Evolutionary conservation across 2,888 invertebrate species (phyloP).

Genomic region (Acanthoscelides obtectus): DNA sequence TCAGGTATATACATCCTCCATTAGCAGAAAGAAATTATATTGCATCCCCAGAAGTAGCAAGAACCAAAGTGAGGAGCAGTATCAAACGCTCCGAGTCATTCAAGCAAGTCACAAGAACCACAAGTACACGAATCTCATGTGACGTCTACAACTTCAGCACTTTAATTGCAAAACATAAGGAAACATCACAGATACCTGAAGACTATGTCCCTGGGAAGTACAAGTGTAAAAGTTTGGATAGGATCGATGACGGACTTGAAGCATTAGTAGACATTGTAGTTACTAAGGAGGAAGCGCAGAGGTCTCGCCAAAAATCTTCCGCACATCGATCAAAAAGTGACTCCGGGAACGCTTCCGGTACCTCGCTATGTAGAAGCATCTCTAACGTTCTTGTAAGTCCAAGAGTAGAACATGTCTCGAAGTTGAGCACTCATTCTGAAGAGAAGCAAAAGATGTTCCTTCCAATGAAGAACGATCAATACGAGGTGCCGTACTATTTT

Average conservation of each 20-base stretch:
- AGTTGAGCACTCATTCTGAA: constrained; percentile 30
- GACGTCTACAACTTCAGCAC: constrained; percentile 20
- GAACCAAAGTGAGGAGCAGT: constrained; percentile 17
- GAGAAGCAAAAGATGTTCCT: constrained; percentile 46
- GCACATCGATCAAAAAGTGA: constrained; percentile 33
- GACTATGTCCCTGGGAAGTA: constrained; percentile 20
- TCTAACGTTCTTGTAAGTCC: constrained; percentile 28
- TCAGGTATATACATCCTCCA: constrained; percentile 5
- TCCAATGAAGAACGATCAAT: constrained; percentile 34
- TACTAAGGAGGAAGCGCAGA: constrained; percentile 41
- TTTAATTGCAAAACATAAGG: constrained; percentile 19
- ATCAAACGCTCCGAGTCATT: constrained; percentile 33
- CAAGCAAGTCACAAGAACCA: constrained; percentile 19
- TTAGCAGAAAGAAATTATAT: constrained; percentile 26
- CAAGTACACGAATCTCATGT: constrained; percentile 1
- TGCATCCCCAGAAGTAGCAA: constrained; percentile 8
- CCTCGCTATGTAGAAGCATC: constrained; percentile 32
- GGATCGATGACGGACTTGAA: constrained; percentile 68
- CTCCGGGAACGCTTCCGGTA: constrained; percentile 33
- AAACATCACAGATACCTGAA: constrained; percentile 17
- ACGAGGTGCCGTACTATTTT: constrained; percentile 46
- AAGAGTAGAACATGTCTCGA: constrained; percentile 16
- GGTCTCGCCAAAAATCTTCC: constrained; percentile 1
- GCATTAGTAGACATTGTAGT: constrained; percentile 69
- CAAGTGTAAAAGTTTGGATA: constrained; percentile 68